phyloP scores from a whole-genome alignment of 2,113 vertebrate genomes.

The Bos indicus region DNA sequence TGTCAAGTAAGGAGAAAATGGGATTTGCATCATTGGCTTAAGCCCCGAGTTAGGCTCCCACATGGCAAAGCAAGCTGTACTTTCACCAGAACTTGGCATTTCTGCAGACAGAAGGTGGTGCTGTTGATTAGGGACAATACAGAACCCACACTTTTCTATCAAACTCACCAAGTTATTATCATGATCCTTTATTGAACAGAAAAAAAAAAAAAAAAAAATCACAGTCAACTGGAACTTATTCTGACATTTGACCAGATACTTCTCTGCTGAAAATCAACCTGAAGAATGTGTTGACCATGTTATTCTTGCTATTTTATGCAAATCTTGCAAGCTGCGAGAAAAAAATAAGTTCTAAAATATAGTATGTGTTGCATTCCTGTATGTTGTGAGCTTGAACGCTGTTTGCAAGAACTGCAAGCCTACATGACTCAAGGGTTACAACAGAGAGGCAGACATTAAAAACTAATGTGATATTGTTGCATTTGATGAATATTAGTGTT shows the following conservation, averaged over 20 bases:
- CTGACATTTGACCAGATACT: conserved; percentile 69
- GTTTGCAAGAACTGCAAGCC: neutral
- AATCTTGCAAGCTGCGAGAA: conserved; percentile 51
- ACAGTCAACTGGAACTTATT: conserved; percentile 71
- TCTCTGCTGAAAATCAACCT: conserved; percentile 66
- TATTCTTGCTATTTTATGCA: conserved; percentile 56
- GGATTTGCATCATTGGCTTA: neutral
- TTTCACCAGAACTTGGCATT: neutral
- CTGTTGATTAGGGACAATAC: conserved; percentile 75
- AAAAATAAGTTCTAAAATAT: conserved; percentile 39
- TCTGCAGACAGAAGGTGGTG: conserved; percentile 76
- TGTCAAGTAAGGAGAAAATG: neutral
- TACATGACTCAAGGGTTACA: neutral
- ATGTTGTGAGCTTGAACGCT: neutral
- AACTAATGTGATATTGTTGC: neutral
- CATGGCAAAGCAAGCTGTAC: neutral
- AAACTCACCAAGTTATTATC: conserved; percentile 55
- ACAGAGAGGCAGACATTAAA: neutral
- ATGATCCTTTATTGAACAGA: conserved; percentile 50
- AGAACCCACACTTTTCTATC: neutral
- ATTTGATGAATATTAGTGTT: neutral
- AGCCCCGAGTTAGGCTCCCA: neutral
- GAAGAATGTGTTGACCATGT: conserved; percentile 10
- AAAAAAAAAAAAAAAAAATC: conserved; percentile 61
- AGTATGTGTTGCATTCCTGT: neutral